Percentiles rank a stretch among this genome's conserved stretches.
phyloP scores from a whole-genome alignment of 2,113 vertebrate genomes.

The Leptosomus discolor region DNA sequence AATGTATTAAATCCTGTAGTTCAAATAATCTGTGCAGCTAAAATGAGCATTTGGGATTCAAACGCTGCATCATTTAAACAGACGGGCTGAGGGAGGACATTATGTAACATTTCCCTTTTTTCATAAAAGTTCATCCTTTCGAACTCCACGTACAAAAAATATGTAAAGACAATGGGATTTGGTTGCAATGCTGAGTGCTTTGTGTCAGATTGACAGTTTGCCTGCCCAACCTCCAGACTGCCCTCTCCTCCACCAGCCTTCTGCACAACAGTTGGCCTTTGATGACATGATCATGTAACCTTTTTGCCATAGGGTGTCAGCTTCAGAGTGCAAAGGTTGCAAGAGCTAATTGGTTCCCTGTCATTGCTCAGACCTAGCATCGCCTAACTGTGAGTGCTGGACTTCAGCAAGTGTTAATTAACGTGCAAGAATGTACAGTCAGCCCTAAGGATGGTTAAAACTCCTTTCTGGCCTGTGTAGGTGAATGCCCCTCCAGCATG shows the following conservation, averaged over 20 bases:
- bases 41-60: not conserved
- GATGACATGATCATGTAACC: accelerated
- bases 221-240: not conserved
- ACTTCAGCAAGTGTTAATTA: not conserved
- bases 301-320: not conserved
- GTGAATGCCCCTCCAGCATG: not conserved
- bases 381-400: not conserved
- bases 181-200: not conserved
- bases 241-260: not conserved
- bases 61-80: not conserved
- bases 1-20: not conserved
- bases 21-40: not conserved
- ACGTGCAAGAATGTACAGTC: not conserved
- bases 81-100: not conserved
- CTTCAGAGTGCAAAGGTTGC: not conserved
- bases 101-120: not conserved
- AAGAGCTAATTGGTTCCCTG: not conserved
- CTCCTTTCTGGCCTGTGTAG: not conserved
- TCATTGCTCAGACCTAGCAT: not conserved
- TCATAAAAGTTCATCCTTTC: not conserved
- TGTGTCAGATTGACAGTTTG: not conserved
- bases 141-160: accelerated
- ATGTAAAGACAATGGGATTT: not conserved
- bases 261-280: not conserved
- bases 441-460: not conserved